A percentile compares a stretch with the other conserved stretches of the same genome.
Evolutionary conservation across 1,140 invertebrate species (phyloP).

Genomic region (Macrocentrus cingulum): DNA sequence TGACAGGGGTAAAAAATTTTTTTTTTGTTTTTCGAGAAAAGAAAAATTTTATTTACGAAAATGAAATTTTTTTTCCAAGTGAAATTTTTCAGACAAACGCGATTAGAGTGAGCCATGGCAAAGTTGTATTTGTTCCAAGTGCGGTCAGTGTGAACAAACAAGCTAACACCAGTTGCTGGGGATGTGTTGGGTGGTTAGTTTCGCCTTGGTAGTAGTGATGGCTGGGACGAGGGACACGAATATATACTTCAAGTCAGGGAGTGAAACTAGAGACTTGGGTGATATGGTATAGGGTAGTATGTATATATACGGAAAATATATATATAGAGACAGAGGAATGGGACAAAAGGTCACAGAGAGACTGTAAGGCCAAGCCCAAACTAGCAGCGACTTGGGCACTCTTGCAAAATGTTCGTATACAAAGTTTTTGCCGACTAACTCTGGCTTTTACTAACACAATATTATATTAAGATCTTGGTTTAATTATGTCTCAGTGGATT

Average conservation of each 20-base stretch:
- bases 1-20: no score
- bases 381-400: constrained; percentile 6
- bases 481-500: no score
- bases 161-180: constrained; percentile 57
- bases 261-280: background rate
- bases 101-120: constrained; percentile 18
- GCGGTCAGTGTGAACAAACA: constrained; percentile 55
- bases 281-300: background rate
- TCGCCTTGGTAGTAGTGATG: constrained; percentile 39
- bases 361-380: background rate
- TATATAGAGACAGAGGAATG: background rate
- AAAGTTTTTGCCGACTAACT: no score
- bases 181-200: no score
- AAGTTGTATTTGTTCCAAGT: constrained; percentile 54
- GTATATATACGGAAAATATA: background rate
- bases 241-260: constrained; percentile 3
- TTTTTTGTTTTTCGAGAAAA: no score
- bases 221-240: constrained; percentile 30
- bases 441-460: no score
- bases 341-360: background rate
- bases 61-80: no score
- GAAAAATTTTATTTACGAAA: no score
- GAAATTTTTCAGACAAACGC: no score
- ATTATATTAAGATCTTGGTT: no score
- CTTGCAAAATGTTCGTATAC: constrained; percentile 8